Evolutionary conservation across 2,888 invertebrate genomes (phyloP).

Genomic region (Eledona agricola): DNA sequence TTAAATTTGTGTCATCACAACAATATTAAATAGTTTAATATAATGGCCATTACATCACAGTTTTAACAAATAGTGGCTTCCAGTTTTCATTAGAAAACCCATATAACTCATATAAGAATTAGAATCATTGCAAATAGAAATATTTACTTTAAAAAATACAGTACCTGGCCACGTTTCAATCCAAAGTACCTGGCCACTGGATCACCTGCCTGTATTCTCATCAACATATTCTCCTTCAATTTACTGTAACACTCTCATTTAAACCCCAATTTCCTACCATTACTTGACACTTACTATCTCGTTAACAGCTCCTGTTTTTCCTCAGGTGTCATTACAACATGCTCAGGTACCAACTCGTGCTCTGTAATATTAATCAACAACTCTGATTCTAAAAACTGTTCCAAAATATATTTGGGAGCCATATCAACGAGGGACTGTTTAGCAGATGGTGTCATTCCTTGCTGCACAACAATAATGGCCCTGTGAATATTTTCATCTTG

Average conservation of each 20-base stretch:
- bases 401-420: conserved; percentile 98
- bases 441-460: conserved; percentile 99
- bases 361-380: conserved; percentile 97
- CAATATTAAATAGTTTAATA: too few species aligned
- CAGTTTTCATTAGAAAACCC: too few species aligned
- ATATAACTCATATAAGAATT: too few species aligned
- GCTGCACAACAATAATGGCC: conserved; percentile 97
- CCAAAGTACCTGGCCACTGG: conserved; percentile 99
- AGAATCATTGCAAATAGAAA: too few species aligned
- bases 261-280: conserved; percentile 18
- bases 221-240: conserved; percentile 97
- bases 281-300: conserved; percentile 75
- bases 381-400: conserved; percentile 95
- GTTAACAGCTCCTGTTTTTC: conserved; percentile 94
- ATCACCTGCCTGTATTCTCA: conserved; percentile 98
- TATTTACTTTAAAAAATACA: too few species aligned
- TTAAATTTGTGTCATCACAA: too few species aligned
- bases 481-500: conserved; percentile 99
- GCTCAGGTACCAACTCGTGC: conserved; percentile 98
- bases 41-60: too few species aligned
- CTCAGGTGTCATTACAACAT: conserved; percentile 97
- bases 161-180: conserved; percentile 94
- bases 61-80: too few species aligned
- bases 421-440: conserved; percentile 97
- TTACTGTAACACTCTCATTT: conserved; percentile 79